Evolutionary conservation across 2,113 vertebrate genomes (phyloP), one percentile per base, ranked within the genome.

Genomic region (Ammodramus savannarum): DNA sequence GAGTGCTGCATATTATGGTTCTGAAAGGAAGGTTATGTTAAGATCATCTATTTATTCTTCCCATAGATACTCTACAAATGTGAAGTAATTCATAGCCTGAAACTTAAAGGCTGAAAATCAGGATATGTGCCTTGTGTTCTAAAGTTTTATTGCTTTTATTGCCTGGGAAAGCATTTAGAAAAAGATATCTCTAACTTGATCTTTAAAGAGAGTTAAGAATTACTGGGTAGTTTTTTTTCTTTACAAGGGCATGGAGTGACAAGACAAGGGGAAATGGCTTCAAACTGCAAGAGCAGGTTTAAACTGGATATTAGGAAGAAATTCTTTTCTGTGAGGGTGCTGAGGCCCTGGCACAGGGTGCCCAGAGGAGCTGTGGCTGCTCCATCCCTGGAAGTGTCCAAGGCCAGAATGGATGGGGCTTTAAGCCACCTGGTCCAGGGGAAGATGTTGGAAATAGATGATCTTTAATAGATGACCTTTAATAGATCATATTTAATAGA

Each of bases 341-440:
- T 6, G 51, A 66, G 17, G 5, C 1, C 4, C 58, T 72, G n/a
- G 27, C 14, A 59, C 16, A 59, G 43, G 27, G 1, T 51, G 9
- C 20, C 8, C 44, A 46, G 80, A 46, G 44, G 16, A 73, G 17
- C 66, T 79, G 59, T 52, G 25, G 25, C 3, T 79, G 59, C 38
- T 5, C 3, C 52, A 67, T 19, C 12, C 25, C 31, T 79, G 59
- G 20, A 29, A 34, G 4, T 66, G 20, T 34, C 1, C 38, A 52
- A 39, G 38, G 11, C 36, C 43, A 34, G 13, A 13, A 0, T 72
- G 16, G n/a, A 34, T 7, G 19, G 18, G 10, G 4, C 7, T 77
- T 43, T 2, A 3, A 51, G 27, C 23, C 13, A 9, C 13, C 23
- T 38, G 43, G 3, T 1, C 1, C 15, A 44, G 16, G 19, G 19